Evolutionary conservation across 2,797 vertebrate genomes (phyloP).

Genomic region (Forpus xanthops): DNA sequence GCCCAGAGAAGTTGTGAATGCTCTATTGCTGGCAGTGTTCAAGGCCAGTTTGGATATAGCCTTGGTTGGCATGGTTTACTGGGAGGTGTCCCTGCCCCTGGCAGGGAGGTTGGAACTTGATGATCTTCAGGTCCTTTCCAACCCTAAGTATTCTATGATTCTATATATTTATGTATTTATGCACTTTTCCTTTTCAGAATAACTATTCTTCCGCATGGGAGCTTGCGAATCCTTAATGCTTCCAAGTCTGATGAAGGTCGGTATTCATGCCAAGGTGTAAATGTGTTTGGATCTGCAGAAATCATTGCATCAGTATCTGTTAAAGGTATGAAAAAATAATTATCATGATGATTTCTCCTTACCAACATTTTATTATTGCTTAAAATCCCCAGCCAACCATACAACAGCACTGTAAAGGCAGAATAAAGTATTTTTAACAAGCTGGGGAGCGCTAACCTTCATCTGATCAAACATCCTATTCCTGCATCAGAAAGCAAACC

Average conservation of each 20-base stretch:
- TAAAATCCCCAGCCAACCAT: neutral
- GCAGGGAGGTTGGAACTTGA: no score
- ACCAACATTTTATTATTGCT: neutral
- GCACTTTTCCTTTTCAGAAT: constrained; percentile 81
- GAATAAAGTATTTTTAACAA: neutral
- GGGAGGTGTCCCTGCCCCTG: no score
- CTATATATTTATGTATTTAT: neutral
- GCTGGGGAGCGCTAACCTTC: neutral
- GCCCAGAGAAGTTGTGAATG: neutral
- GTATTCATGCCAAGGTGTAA: constrained; percentile 90
- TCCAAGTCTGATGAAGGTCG: constrained; percentile 91
- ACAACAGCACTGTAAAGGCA: neutral
- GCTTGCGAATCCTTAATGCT: constrained; percentile 88
- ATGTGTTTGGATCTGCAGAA: constrained; percentile 93
- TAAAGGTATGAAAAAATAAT: constrained; percentile 86
- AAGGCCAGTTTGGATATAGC: no score
- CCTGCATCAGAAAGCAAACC: neutral
- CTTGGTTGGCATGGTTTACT: no score
- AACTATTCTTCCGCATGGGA: constrained; percentile 91
- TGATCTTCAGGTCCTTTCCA: neutral
- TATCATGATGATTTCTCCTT: neutral
- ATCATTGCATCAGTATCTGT: constrained; percentile 88
- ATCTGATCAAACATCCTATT: neutral
- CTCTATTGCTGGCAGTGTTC: neutral
- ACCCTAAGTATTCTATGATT: neutral